Evolutionary conservation across 2,113 vertebrate species (phyloP).

Genomic region (Saccopteryx bilineata): DNA sequence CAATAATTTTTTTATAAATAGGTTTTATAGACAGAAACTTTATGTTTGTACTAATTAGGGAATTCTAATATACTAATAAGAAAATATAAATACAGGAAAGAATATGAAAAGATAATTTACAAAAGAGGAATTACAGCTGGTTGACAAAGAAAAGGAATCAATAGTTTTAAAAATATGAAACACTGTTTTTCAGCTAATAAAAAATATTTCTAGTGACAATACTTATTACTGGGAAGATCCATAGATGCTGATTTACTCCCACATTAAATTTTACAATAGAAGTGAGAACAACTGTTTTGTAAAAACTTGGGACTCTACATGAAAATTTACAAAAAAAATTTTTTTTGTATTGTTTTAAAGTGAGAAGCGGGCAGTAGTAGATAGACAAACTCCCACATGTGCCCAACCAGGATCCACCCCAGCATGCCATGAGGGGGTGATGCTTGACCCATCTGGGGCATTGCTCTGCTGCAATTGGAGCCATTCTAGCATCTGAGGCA

Average conservation of each 20-base stretch:
- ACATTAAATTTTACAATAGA: neutral
- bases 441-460: too few relatives aligned
- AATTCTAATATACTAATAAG: neutral
- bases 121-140: neutral
- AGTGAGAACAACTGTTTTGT: conserved; percentile 34
- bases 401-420: too few relatives aligned
- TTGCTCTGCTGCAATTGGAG: too few relatives aligned
- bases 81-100: neutral
- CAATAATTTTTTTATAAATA: conserved; percentile 28
- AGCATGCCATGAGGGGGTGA: too few relatives aligned
- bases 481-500: too few relatives aligned
- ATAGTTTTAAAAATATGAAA: neutral
- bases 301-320: conserved; percentile 9
- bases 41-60: neutral
- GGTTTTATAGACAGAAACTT: neutral
- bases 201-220: neutral
- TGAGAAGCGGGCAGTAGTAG: too few relatives aligned
- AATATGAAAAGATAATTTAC: conserved; percentile 39
- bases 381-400: too few relatives aligned
- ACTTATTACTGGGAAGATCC: neutral
- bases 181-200: conserved; percentile 26
- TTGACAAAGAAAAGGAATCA: conserved; percentile 31
- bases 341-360: neutral
- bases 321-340: conserved; percentile 29
- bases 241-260: neutral